Percentiles rank a stretch among this genome's conserved stretches.
Conservation (phyloP, 2,888 invertebrate genomes). For the Phlogophora meticulosa region DNA sequence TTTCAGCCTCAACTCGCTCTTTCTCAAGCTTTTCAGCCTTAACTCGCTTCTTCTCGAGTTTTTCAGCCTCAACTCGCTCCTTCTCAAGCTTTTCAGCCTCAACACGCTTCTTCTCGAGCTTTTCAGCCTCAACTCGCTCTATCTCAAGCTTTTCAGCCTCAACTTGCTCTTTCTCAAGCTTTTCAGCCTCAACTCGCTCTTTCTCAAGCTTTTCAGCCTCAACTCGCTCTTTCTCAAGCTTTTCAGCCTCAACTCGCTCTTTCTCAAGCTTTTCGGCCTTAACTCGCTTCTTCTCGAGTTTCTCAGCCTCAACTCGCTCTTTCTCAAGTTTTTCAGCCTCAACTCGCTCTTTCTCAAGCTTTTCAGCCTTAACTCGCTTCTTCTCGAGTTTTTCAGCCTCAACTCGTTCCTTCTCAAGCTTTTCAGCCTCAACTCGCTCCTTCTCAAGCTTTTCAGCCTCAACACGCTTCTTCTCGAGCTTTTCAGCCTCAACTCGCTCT, state of each 20-base stretch:
- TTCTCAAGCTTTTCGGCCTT: too few species aligned
- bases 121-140: conserved; percentile 2
- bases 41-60: too few species aligned
- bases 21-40: not conserved
- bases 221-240: not conserved
- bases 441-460: too few species aligned
- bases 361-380: not conserved
- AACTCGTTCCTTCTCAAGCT: too few species aligned
- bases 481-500: not conserved
- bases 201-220: not conserved
- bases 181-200: not conserved
- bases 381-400: not conserved
- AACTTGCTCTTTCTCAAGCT: too few species aligned
- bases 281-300: too few species aligned
- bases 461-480: not conserved
- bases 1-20: not conserved
- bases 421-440: too few species aligned
- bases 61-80: not conserved
- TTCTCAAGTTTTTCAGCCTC: too few species aligned
- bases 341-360: not conserved
- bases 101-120: not conserved
- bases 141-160: too few species aligned
- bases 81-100: not conserved
- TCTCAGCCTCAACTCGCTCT: too few species aligned
- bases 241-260: not conserved